Conservation (phyloP, 2,113 vertebrate genomes). For the Microcebus murinus region DNA sequence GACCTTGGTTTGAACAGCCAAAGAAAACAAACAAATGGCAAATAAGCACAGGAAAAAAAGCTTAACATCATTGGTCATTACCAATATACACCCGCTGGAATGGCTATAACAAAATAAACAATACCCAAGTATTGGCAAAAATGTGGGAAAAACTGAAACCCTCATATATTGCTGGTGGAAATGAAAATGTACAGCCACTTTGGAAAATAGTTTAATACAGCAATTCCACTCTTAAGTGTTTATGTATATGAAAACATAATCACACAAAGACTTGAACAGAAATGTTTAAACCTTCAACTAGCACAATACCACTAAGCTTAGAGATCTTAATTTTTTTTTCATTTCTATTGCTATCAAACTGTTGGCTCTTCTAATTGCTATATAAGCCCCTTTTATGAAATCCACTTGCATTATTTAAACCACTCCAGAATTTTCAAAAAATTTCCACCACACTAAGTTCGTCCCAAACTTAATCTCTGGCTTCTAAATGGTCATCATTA, state of each 20-base stretch:
- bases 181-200: not conserved
- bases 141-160: not conserved
- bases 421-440: not conserved
- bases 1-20: too few species aligned
- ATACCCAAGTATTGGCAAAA: not conserved
- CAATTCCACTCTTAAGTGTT: not conserved
- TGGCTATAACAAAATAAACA: not conserved
- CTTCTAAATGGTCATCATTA: not conserved
- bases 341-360: not conserved
- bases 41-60: not conserved
- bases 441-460: not conserved
- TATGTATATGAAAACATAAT: not conserved
- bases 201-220: not conserved
- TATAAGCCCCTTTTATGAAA: not conserved
- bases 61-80: not conserved
- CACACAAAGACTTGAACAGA: not conserved
- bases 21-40: constrained; percentile 15
- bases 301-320: not conserved
- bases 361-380: not conserved
- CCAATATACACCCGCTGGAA: not conserved
- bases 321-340: not conserved
- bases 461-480: not conserved
- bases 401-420: not conserved
- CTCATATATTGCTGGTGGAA: not conserved
- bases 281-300: not conserved